Evolutionary conservation across 2,113 vertebrate species (phyloP), one percentile per base, ranked within the genome.

Genomic region (cattle (Bos taurus)): DNA sequence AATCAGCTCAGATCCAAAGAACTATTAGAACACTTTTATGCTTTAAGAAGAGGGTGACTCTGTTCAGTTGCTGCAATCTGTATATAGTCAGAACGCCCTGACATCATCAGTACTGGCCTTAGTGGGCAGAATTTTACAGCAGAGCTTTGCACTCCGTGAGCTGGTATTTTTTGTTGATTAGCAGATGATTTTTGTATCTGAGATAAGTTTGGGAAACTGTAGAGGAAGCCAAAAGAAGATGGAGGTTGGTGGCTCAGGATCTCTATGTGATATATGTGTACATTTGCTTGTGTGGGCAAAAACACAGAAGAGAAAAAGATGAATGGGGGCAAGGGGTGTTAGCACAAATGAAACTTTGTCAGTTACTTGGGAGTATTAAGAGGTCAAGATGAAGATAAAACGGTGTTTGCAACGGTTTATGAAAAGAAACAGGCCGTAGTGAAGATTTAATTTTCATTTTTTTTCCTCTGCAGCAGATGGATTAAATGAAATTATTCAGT

Each of bases 1-100:
- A 96, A 98, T 77, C 80, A 94, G 86, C 30, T 91, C 56, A 96
- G 56, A 80, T 83, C 96, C 88, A 19, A 96, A 93, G 40, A 81
- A 28, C 91, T 46, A 15, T 90, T 83, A 88, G 56, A 94, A 78
- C 23, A 80, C 36, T 90, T 93, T 59, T 15, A 33, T 88, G 60
- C 81, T 78, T 93, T 56, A 92, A 88, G 86, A 89, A 97, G 87
- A 85, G 33, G 50, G 67, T 62, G n/a, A 3, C 46, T 23, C 11
- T 56, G 60, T 80, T 88, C 50, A 54, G 48, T 52, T 56, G 54
- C 82, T 67, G 30, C 59, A 67, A 16, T 96, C 97, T 92, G 86
- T 16, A 36, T 95, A 2, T n/a, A 74, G 97, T 97, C 89, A 95
- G 82, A 95, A 30, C 90, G 94, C 52, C 60, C 95, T 82, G 91